A percentile compares a stretch with the other conserved stretches of the same genome.
Evolutionary conservation across 2,797 vertebrate genomes (phyloP).

Genomic region (Notolabrus celidotus): DNA sequence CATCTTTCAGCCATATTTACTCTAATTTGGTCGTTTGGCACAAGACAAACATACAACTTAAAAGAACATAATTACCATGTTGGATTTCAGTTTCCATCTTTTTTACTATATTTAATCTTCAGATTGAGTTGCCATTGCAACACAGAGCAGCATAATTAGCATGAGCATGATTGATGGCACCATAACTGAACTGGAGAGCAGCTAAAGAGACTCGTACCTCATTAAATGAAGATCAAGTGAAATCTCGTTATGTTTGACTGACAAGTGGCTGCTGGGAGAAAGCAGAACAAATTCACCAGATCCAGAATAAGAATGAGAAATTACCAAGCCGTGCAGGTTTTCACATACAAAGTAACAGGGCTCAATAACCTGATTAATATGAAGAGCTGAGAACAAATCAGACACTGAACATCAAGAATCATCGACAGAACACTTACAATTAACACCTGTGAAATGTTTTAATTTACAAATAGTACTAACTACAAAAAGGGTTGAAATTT

Average conservation of each 20-base stretch:
- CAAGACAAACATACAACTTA: background rate
- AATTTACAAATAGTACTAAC: too few species aligned
- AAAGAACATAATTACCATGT: background rate
- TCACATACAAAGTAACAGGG: background rate
- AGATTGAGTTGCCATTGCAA: background rate
- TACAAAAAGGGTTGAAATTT: too few species aligned
- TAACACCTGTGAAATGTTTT: background rate
- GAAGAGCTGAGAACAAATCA: background rate
- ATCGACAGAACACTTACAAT: background rate
- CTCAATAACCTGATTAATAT: background rate
- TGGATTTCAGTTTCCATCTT: background rate
- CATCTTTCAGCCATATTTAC: background rate
- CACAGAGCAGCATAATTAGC: background rate
- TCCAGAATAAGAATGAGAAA: background rate
- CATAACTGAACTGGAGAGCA: slow-evolving; percentile 1
- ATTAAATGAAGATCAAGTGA: background rate
- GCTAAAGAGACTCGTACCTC: background rate
- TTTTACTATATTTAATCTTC: background rate
- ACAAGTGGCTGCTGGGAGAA: background rate
- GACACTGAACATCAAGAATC: background rate
- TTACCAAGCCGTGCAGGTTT: background rate
- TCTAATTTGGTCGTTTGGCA: background rate
- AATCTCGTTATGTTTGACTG: slow-evolving; percentile 3
- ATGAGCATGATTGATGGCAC: background rate
- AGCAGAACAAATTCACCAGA: background rate